These are phyloP conservation scores for Drosophila santomea DNA, from an alignment of 1,140 invertebrate species.

Conservation along the genomic window DNA sequence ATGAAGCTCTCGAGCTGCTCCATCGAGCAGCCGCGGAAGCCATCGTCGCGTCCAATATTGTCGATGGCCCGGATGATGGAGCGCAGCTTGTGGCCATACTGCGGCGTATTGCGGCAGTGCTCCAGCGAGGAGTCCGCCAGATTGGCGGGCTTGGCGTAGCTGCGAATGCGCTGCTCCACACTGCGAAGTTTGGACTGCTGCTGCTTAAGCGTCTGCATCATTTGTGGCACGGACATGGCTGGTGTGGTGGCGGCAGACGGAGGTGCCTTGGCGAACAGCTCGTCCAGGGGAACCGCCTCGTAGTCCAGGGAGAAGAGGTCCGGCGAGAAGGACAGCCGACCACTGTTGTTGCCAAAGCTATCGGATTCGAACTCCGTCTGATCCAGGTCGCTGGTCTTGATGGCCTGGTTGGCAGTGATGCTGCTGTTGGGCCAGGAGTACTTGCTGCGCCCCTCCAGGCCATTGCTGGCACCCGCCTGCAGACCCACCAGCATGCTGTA, in stretches of 20 bases:
- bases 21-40: slow-evolving; percentile 64
- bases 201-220: slow-evolving; percentile 58
- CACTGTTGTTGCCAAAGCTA: slow-evolving; percentile 64
- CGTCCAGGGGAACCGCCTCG: slow-evolving; percentile 71
- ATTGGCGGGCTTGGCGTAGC: slow-evolving; percentile 54
- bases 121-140: slow-evolving; percentile 46
- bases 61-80: slow-evolving; percentile 61
- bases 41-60: slow-evolving; percentile 41
- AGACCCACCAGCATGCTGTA: slow-evolving; percentile 81
- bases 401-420: slow-evolving; percentile 44
- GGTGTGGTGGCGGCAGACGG: slow-evolving; percentile 2
- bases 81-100: slow-evolving; percentile 59
- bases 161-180: slow-evolving; percentile 61
- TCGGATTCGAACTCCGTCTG: slow-evolving; percentile 71
- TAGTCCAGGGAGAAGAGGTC: slow-evolving; percentile 64
- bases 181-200: slow-evolving; percentile 59
- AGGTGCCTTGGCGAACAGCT: slow-evolving; percentile 63
- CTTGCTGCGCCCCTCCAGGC: slow-evolving; percentile 76
- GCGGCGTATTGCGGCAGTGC: slow-evolving; percentile 54
- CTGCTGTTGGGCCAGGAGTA: slow-evolving; percentile 70
- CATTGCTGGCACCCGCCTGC: slow-evolving; percentile 72
- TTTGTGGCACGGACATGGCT: slow-evolving; percentile 55
- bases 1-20: slow-evolving; percentile 75
- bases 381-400: slow-evolving; percentile 76
- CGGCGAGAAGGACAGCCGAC: slow-evolving; percentile 63